A percentile compares a stretch with the other conserved stretches of the same genome.
Conservation (phyloP, 2,888 invertebrate species). For the Drosophila merina region DNA sequence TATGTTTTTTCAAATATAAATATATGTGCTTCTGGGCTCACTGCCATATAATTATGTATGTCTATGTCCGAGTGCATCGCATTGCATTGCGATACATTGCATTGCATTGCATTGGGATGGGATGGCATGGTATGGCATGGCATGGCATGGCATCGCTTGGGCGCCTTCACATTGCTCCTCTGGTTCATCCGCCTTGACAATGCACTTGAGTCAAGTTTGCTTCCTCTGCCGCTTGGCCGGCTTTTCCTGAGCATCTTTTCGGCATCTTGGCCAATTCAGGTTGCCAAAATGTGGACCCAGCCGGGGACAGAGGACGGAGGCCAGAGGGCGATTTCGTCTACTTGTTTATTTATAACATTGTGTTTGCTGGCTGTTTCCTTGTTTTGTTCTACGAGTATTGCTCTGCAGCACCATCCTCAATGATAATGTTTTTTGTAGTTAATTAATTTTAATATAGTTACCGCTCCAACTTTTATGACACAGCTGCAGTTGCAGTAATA, state of each 20-base stretch:
- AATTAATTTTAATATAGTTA: conserved; percentile 70
- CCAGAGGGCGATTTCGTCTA: conserved; percentile 36
- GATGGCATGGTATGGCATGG: conserved; percentile 25
- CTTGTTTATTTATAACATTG: conserved; percentile 65
- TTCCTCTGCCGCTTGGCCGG: conserved; percentile 59
- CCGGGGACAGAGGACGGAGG: conserved; percentile 3
- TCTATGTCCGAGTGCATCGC: conserved; percentile 37
- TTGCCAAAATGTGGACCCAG: conserved; percentile 39
- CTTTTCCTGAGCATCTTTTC: conserved; percentile 36
- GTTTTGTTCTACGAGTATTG: conserved; percentile 43
- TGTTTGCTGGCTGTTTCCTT: conserved; percentile 72
- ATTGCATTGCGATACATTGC: conserved; percentile 30
- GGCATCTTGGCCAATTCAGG: conserved; percentile 54
- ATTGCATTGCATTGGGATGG: conserved; percentile 34
- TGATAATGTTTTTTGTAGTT: conserved; percentile 71
- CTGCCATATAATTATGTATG: conserved; percentile 53
- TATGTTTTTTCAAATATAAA: conserved; percentile 32
- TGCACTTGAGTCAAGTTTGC: conserved; percentile 77
- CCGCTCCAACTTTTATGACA: conserved; percentile 67
- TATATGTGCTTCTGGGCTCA: conserved; percentile 51
- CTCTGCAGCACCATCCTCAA: conserved; percentile 33
- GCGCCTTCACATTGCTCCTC: conserved; percentile 27
- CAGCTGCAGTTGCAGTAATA: conserved; percentile 33
- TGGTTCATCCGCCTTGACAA: conserved; percentile 66
- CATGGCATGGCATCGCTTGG: conserved; percentile 31